phyloP scores from a whole-genome alignment of 2,888 invertebrate species.

The Acanthosepion pharaonis region DNA sequence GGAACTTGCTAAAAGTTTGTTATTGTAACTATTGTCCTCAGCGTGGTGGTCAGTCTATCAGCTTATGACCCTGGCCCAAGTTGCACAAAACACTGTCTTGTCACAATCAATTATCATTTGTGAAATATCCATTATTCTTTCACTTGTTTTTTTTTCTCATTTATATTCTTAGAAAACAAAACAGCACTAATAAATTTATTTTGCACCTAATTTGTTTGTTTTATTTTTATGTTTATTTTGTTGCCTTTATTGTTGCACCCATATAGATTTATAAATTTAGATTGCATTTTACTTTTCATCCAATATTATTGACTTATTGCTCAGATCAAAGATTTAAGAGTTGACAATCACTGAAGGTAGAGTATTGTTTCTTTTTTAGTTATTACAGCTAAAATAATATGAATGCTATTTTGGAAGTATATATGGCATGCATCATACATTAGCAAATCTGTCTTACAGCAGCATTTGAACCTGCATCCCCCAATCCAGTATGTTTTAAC shows the following conservation, averaged over 20 bases:
- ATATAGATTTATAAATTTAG: too few relatives aligned
- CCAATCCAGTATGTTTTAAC: too few relatives aligned
- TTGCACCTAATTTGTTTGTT: neutral
- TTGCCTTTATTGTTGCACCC: neutral
- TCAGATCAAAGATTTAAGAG: too few relatives aligned
- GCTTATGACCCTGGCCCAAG: neutral
- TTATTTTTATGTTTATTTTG: neutral
- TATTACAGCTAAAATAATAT: too few relatives aligned
- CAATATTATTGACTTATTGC: too few relatives aligned
- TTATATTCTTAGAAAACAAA: conserved; percentile 33
- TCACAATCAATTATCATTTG: conserved; percentile 4
- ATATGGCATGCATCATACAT: too few relatives aligned
- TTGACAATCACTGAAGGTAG: too few relatives aligned
- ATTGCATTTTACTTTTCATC: too few relatives aligned
- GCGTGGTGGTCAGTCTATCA: neutral
- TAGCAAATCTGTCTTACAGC: too few relatives aligned
- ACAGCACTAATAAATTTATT: conserved; percentile 23
- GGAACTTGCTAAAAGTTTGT: conserved; percentile 22
- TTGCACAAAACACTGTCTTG: conserved; percentile 18
- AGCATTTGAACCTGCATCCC: too few relatives aligned
- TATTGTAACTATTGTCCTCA: neutral
- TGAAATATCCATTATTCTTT: neutral
- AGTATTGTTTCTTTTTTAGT: too few relatives aligned
- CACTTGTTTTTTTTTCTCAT: neutral
- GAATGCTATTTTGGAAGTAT: too few relatives aligned